Conservation (phyloP, 2,113 vertebrate species). For the Sceloporus tristichus region DNA sequence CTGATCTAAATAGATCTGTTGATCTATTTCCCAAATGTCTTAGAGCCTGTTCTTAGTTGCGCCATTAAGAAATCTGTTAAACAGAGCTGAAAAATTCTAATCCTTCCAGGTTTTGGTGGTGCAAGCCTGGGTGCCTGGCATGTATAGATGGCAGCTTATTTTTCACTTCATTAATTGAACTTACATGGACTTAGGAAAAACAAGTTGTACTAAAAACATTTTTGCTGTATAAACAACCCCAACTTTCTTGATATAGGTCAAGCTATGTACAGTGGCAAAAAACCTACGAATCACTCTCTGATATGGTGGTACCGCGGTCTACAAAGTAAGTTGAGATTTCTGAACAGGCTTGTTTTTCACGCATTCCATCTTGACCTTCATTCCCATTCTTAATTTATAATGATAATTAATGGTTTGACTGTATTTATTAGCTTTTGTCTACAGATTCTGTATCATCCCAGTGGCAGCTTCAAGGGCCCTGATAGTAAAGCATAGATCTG, state of each 20-base stretch:
- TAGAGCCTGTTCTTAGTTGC: no score
- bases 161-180: not conserved
- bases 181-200: not conserved
- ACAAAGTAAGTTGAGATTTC: constrained; percentile 87
- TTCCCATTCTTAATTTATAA: not conserved
- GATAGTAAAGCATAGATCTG: not conserved
- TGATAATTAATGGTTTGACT: no score
- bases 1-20: not conserved
- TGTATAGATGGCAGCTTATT: no score
- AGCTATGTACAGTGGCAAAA: constrained; percentile 88
- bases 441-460: not conserved
- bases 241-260: constrained; percentile 74
- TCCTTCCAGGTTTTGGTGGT: no score
- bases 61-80: no score
- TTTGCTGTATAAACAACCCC: not conserved
- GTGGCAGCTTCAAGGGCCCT: not conserved
- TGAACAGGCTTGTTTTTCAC: not conserved
- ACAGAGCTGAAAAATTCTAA: no score
- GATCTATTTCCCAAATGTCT: no score
- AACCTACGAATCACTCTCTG: constrained; percentile 91
- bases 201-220: not conserved
- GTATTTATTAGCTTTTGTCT: not conserved
- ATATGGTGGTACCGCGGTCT: constrained; percentile 95
- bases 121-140: no score
- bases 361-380: not conserved